Evolutionary conservation across 1,140 invertebrate genomes (phyloP), one percentile per base, ranked within the genome.

Genomic region (Caligus rogercresseyi): DNA sequence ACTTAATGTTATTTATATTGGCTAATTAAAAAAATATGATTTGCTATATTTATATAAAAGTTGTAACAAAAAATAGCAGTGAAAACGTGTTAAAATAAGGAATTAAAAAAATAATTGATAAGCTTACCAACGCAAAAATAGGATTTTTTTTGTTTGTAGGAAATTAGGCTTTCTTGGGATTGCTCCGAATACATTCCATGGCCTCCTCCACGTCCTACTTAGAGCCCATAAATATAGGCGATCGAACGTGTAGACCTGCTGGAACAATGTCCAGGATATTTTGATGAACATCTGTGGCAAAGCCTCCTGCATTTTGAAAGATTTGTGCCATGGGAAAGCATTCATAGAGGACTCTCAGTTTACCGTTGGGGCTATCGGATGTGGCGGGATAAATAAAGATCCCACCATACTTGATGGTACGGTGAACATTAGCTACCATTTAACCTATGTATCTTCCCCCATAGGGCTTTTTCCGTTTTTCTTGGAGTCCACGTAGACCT

Each of bases 301-400:
- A 11, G 3, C 61, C 61, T 1, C 52, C 56, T 2, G 52, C 52
- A 1, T 54, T 53, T 23, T 55, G 21, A 3, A 62, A 43, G 15
- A 53, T 62, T 4, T 62, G 61, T 23, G 26, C 55, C 25, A 61
- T 57, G 52, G 52, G 54, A 21, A 67, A 57, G 63, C 31, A 64
- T 25, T 21, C 31, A 43, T 65, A 65, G 25, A 66, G 51, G 67
- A 63, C 53, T 19, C 61, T 19, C 75, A 94, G 89, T 77, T 99
- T 99, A 77, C 96, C 96, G 63, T 84, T 92, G 2, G 92, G 93
- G 56, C 88, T 80, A 56, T 87, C 82, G 54, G 80, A 83, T 0
- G 93, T 95, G 0, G 89, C 89, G 0, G 96, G 96, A 71, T 99
- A 99, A 77, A 98, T 84, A 71, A 98, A 99, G 66, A 99, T 97